A percentile compares a stretch with the other conserved stretches of the same genome.
Evolutionary conservation across 2,113 vertebrate species (phyloP).

Genomic region (Tetrao urogallus): DNA sequence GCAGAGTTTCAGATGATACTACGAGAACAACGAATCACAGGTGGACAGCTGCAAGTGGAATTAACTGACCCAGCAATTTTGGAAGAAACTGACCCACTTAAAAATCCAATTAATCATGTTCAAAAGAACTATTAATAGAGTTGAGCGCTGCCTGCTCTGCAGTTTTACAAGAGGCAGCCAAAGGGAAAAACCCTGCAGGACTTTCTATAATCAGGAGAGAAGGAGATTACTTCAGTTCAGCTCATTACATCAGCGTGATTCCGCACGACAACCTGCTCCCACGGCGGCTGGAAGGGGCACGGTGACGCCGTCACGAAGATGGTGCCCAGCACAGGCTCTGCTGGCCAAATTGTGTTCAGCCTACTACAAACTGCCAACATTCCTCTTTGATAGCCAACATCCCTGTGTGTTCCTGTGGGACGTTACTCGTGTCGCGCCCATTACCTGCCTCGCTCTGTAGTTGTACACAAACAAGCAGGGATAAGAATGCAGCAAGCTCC

Average conservation of each 20-base stretch:
- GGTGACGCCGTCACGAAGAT: not conserved
- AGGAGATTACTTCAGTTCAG: conserved; percentile 16
- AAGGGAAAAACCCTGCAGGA: conserved; percentile 1
- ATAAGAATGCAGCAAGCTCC: not conserved
- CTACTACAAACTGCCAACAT: not conserved
- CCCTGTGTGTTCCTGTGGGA: not conserved
- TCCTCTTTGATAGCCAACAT: not conserved
- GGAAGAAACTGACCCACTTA: conserved; percentile 6
- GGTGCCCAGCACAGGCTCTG: not conserved
- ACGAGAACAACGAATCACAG: not conserved
- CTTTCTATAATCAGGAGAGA: not conserved
- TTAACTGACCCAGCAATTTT: not conserved
- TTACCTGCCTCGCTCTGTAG: not conserved
- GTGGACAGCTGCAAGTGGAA: not conserved
- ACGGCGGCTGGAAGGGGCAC: not conserved
- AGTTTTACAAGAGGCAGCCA: conserved; percentile 10
- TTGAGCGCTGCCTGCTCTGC: conserved; percentile 12
- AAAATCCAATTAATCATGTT: conserved; percentile 43
- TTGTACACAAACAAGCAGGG: not conserved
- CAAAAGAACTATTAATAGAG: conserved; percentile 36
- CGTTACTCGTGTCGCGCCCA: not conserved
- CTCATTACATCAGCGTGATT: conserved; percentile 5
- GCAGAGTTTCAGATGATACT: not conserved
- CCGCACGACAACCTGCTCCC: not conserved
- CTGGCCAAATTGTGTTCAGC: not conserved